Evolutionary conservation across 2,113 vertebrate species (phyloP).

Genomic region (Tautogolabrus adspersus): DNA sequence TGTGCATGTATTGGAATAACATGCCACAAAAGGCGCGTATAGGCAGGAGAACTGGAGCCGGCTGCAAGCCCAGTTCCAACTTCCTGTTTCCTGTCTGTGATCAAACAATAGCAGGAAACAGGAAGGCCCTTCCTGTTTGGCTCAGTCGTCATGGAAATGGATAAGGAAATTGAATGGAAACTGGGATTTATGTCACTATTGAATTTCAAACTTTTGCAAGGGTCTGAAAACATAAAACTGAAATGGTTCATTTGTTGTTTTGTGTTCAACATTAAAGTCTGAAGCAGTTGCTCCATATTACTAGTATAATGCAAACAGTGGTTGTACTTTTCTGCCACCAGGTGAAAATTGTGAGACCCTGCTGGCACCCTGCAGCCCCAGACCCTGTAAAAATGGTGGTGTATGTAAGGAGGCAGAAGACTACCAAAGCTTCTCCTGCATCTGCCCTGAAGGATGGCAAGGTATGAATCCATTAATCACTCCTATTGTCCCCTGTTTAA

Average conservation of each 20-base stretch:
- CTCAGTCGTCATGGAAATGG: slow-evolving; percentile 88
- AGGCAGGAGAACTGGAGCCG: slow-evolving; percentile 78
- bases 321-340: slow-evolving; percentile 61
- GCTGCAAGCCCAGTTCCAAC: slow-evolving; percentile 59
- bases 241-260: not conserved
- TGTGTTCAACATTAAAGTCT: not conserved
- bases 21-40: slow-evolving; percentile 47
- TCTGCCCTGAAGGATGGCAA: slow-evolving; percentile 95
- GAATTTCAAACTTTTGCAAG: not conserved
- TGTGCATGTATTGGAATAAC: slow-evolving; percentile 64
- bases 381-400: slow-evolving; percentile 92
- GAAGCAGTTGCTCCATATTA: not conserved
- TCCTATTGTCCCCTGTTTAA: not conserved
- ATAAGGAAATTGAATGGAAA: slow-evolving; percentile 84
- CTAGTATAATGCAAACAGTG: not conserved
- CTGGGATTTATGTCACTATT: slow-evolving; percentile 52
- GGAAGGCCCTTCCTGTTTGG: slow-evolving; percentile 89
- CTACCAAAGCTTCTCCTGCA: slow-evolving; percentile 94
- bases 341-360: slow-evolving; percentile 91
- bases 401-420: slow-evolving; percentile 91
- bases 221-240: not conserved
- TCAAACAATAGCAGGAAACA: slow-evolving; percentile 93
- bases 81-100: slow-evolving; percentile 88
- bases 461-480: slow-evolving; percentile 76
- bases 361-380: slow-evolving; percentile 89